Evolutionary conservation across 2,888 invertebrate species (phyloP), one percentile per base, ranked within the genome.

Genomic region (Hypercompe scribonia): DNA sequence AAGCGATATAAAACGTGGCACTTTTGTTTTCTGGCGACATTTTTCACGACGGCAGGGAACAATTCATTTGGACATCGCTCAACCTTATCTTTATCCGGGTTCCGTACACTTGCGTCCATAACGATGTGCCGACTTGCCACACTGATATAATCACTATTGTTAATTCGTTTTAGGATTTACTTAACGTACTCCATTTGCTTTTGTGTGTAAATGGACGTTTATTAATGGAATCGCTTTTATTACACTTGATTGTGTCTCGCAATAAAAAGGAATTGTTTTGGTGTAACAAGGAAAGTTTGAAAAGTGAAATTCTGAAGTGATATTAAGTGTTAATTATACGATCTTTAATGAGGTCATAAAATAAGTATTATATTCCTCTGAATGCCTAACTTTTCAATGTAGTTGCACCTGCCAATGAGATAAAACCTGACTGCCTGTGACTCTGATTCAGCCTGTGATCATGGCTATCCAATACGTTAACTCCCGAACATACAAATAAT

Each of bases 141-240:
- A 24, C 46, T 61, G 81, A 84, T 84, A 84, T 67, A 66, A 81
- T 79, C 80, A 75, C 78, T 75, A 77, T 84, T 82, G 81, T 84
- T 84, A 81, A 84, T 84, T 79, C 76, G 65, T 70, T 79, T 69
- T 63, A 79, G 75, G 71, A 77, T 75, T 76, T 73, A 61, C 74
- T 73, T 65, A 42, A 46, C 71, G 77, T 78, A 75, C 74, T 73
- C 46, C 46, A 76, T 75, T 80, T 73, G 65, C 71, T 68, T 67
- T 70, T 74, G 63, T 63, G 36, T 64, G 34, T 68, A 46, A 66
- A 66, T 58, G 63, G 58, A 67, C 67, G 42, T 72, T 67, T 72
- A 71, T 71, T 71, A 61, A 71, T 71, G 24, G 42, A 10, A 33
- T 54, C 5, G 28, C 42, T 71, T 58, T 71, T 65, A 58, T 61